A percentile compares a stretch with the other conserved stretches of the same genome.
These are phyloP conservation scores for Cassiopea andromeda DNA, from an alignment of 30 jellyfish, hydroid and myxozoan genomes.

Conservation along the genomic window DNA sequence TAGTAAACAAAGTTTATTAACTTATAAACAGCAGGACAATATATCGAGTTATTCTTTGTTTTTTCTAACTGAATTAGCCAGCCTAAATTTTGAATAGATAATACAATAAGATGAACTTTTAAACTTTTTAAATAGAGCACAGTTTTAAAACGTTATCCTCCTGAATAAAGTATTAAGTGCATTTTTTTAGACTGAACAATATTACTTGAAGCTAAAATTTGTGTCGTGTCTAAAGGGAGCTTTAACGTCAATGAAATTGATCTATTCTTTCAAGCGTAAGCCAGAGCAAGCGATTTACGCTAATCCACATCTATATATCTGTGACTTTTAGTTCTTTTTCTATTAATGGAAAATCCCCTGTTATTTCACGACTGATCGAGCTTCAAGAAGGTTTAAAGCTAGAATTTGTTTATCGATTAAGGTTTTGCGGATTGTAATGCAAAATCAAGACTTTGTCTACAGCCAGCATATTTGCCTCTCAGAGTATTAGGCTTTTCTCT, in stretches of 20 bases:
- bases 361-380: neutral
- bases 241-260: neutral
- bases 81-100: no score
- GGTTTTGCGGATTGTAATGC: neutral
- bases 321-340: neutral
- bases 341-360: neutral
- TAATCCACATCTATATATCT: neutral
- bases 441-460: neutral
- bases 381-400: neutral
- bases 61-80: no score
- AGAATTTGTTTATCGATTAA: no score
- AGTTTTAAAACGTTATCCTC: no score
- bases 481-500: neutral
- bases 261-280: neutral
- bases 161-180: no score
- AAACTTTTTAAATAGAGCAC: no score
- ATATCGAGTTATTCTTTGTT: no score
- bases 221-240: neutral
- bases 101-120: no score
- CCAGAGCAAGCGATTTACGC: neutral
- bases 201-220: neutral
- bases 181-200: neutral
- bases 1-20: no score
- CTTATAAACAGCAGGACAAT: no score
- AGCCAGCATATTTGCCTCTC: neutral